Percentiles rank a stretch among this genome's conserved stretches.
phyloP scores from a whole-genome alignment of 2,113 vertebrate genomes.

The Nansenia antarctica region DNA sequence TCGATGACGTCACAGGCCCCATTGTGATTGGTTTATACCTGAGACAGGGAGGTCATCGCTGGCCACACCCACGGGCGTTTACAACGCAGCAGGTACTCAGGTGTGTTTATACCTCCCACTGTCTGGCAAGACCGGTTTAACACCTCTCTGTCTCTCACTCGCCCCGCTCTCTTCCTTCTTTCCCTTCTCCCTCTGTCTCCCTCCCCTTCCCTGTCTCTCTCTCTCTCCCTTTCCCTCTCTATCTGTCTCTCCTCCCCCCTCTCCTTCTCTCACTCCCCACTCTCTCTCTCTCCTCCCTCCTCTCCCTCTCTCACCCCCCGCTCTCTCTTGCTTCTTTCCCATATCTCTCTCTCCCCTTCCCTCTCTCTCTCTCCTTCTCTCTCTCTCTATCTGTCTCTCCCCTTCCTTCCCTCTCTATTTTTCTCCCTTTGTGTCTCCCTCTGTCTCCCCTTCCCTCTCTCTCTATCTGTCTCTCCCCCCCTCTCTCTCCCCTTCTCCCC shows the following conservation, averaged over 20 bases:
- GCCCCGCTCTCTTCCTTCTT: background rate
- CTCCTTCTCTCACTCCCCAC: too few species aligned
- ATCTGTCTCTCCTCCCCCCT: slow-evolving; percentile 28
- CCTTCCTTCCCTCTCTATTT: background rate
- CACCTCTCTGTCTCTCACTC: background rate
- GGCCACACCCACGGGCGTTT: background rate
- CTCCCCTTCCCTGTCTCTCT: slow-evolving; percentile 15
- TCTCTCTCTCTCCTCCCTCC: slow-evolving; percentile 24
- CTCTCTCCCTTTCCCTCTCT: background rate
- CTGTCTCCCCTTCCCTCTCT: slow-evolving; percentile 15
- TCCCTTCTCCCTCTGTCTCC: slow-evolving; percentile 6
- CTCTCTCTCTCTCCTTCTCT: slow-evolving; percentile 9
- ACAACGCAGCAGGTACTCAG: background rate
- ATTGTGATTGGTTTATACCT: background rate
- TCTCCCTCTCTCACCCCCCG: slow-evolving; percentile 32
- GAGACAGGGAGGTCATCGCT: slow-evolving; percentile 13
- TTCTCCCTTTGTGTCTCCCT: too few species aligned
- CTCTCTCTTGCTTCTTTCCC: slow-evolving; percentile 2
- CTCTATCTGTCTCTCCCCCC: slow-evolving; percentile 3
- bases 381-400: background rate
- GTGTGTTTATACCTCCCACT: slow-evolving; percentile 9
- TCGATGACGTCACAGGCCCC: background rate
- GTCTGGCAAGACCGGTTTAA: slow-evolving; percentile 17
- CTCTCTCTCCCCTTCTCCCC: background rate
- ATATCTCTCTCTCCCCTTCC: background rate